Conservation (phyloP, 2,888 invertebrate species). For the Tyria jacobaeae region DNA sequence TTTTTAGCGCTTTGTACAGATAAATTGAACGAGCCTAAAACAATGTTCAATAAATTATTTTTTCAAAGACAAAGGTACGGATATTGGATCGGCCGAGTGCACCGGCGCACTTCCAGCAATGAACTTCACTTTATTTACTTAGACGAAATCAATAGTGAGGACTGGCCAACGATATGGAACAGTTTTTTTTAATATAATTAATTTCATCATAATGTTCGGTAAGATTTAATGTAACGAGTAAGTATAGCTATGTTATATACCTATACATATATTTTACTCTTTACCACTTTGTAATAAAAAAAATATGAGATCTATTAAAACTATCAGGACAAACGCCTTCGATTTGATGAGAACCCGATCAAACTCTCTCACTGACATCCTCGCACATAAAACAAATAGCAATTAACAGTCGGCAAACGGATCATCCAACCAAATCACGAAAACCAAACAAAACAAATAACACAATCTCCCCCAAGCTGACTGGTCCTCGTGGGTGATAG, state of each 20-base stretch:
- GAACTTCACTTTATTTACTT: constrained; percentile 56
- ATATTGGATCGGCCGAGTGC: constrained; percentile 58
- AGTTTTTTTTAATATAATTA: too few relatives aligned
- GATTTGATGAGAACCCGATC: constrained; percentile 20
- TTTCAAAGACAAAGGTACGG: constrained; percentile 57
- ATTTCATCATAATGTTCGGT: too few relatives aligned
- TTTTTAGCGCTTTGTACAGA: constrained; percentile 31
- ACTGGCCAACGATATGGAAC: background rate
- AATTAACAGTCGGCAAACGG: constrained; percentile 17
- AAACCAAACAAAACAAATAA: background rate
- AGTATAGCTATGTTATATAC: too few relatives aligned
- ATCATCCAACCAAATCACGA: constrained; percentile 10
- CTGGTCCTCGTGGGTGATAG: background rate
- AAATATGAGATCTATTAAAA: constrained; percentile 20
- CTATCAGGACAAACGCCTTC: constrained; percentile 25
- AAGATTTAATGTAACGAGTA: too few relatives aligned
- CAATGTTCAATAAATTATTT: constrained; percentile 44
- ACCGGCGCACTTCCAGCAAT: constrained; percentile 50
- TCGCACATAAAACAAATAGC: constrained; percentile 15
- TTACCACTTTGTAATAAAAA: too few relatives aligned
- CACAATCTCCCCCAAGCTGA: background rate
- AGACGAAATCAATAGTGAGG: constrained; percentile 40
- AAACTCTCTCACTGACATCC: constrained; percentile 12
- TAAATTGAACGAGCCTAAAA: constrained; percentile 38
- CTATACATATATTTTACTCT: too few relatives aligned